Percentiles rank a stretch among this genome's conserved stretches.
These are phyloP conservation scores for Mormyrus iriodes DNA, from an alignment of 2,113 vertebrate genomes.

Conservation along the genomic window DNA sequence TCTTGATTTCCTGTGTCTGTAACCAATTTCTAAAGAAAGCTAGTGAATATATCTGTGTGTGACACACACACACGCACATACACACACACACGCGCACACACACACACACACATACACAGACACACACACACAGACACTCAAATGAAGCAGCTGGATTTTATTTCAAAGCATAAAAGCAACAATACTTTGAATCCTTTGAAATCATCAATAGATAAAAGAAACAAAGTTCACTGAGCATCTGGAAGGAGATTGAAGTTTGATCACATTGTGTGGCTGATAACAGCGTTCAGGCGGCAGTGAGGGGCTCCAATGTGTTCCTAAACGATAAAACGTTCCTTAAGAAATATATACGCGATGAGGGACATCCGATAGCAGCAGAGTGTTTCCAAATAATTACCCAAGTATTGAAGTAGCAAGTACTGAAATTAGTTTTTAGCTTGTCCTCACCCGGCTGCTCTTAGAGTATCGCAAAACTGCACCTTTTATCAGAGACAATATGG, in stretches of 20 bases:
- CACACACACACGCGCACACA: constrained; percentile 8
- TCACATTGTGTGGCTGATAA: constrained; percentile 38
- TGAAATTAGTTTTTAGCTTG: neutral
- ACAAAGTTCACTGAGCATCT: constrained; percentile 45
- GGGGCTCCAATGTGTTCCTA: constrained; percentile 19
- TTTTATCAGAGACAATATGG: neutral
- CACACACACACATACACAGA: neutral
- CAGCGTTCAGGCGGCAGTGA: constrained; percentile 26
- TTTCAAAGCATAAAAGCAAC: constrained; percentile 47
- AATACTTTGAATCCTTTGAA: constrained; percentile 47
- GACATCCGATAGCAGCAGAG: neutral
- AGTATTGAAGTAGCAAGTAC: constrained; percentile 12
- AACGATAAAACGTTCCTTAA: constrained; percentile 20
- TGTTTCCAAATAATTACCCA: neutral
- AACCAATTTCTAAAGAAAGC: neutral
- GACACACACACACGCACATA: constrained; percentile 20
- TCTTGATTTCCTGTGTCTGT: neutral
- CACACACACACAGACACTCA: constrained; percentile 19
- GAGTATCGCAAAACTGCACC: neutral
- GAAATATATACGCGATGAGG: neutral
- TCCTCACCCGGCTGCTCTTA: neutral
- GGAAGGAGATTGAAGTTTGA: constrained; percentile 43
- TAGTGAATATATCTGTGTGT: neutral
- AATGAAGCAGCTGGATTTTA: constrained; percentile 49
- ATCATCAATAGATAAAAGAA: constrained; percentile 50